A percentile compares a stretch with the other conserved stretches of the same genome.
Evolutionary conservation across 2,113 vertebrate genomes (phyloP).

Genomic region (Myanophis thanlyinensis): DNA sequence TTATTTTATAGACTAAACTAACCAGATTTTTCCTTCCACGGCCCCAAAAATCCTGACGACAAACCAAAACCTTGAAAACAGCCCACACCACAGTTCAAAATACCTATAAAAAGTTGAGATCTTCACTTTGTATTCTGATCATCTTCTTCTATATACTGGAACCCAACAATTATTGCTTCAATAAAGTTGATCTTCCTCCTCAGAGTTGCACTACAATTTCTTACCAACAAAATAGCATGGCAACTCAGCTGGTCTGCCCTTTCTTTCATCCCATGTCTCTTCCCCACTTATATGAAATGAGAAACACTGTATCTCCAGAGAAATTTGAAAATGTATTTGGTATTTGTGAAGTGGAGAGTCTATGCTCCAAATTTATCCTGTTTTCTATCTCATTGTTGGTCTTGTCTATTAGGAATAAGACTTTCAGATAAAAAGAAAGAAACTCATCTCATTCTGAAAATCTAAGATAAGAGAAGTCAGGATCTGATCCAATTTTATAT

Average conservation of each 20-base stretch:
- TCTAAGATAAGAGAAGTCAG: not conserved
- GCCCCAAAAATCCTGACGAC: not conserved
- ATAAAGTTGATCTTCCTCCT: not conserved
- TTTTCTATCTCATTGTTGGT: not conserved
- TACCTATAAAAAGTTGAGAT: not conserved
- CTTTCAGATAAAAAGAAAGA: not conserved
- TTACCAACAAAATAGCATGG: not conserved
- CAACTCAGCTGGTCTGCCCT: not conserved
- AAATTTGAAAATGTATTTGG: not conserved
- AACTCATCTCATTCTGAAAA: not conserved
- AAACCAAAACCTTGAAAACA: not conserved
- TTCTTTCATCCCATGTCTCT: not conserved
- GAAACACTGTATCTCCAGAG: not conserved
- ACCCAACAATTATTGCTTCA: not conserved
- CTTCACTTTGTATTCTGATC: not conserved
- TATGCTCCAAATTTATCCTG: not conserved
- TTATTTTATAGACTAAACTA: not conserved
- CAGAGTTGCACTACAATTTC: not conserved
- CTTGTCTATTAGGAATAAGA: not conserved
- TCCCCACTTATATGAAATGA: not conserved
- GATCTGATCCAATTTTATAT: not conserved
- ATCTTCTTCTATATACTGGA: not conserved
- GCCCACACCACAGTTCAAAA: not conserved
- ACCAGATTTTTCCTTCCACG: not conserved
- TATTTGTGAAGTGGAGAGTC: not conserved